Conservation (phyloP, 2,888 invertebrate species). For the Malachius bipustulatus region DNA sequence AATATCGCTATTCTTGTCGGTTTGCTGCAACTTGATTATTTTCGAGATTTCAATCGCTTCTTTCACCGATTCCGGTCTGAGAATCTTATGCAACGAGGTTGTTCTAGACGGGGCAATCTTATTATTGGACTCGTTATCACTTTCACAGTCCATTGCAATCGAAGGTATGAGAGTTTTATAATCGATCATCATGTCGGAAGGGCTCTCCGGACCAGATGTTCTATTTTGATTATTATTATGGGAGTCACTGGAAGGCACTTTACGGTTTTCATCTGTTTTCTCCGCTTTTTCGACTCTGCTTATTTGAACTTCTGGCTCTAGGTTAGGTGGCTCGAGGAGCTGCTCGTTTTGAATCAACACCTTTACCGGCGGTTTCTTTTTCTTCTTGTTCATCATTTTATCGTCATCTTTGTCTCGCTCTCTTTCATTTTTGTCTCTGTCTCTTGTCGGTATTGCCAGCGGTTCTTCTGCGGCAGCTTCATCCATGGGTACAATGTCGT, state of each 20-base stretch:
- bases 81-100: conserved; percentile 20
- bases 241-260: conserved; percentile 28
- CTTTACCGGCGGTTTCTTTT: conserved; percentile 32
- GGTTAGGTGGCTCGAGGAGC: conserved; percentile 19
- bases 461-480: conserved; percentile 43
- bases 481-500: conserved; percentile 55
- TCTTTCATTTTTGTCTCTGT: conserved; percentile 25
- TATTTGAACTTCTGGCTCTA: conserved; percentile 11
- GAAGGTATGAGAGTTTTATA: conserved; percentile 35
- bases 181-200: conserved; percentile 31
- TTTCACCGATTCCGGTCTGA: conserved; percentile 24
- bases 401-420: conserved; percentile 21
- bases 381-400: conserved; percentile 18
- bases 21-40: conserved; percentile 38
- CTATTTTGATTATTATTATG: conserved; percentile 17
- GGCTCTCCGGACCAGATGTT: conserved; percentile 32
- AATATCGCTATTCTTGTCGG: conserved; percentile 40
- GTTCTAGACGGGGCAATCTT: conserved; percentile 19
- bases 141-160: conserved; percentile 32
- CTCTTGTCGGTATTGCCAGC: conserved; percentile 30
- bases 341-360: conserved; percentile 36
- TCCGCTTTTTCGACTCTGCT: too few relatives aligned
- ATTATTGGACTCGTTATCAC: conserved; percentile 30
- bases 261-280: conserved; percentile 24
- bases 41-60: conserved; percentile 28